Evolutionary conservation across 2,888 invertebrate genomes (phyloP), one percentile per base, ranked within the genome.

Genomic region (Dorcus parallelipipedus): DNA sequence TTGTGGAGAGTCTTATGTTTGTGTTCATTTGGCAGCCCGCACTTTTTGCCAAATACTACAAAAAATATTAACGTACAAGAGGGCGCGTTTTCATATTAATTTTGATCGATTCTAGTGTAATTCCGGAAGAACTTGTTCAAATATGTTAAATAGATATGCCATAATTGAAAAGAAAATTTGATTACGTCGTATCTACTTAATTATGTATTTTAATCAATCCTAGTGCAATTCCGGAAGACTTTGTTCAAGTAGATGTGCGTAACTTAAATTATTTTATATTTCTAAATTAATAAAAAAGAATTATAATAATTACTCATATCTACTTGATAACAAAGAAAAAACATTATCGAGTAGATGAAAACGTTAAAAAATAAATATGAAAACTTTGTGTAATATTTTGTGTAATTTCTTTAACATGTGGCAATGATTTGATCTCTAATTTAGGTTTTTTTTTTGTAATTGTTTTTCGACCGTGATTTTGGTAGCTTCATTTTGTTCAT

Each of bases 401-500:
- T 58, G 52, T 57, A 57, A 53, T 62, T 58, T 53, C 56, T 57
- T 48, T 52, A 71, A 73, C 71, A 74, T 72, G 76, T 76, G 76
- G 77, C 77, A 77, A 77, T 77, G 74, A 70, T 73, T 76, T 77
- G 76, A 76, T 76, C 76, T 76, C 76, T 74, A 68, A 72, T 72
- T 65, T 69, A 67, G 67, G 64, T 63, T 66, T 61, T 57, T 49
- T 54, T 59, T 52, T 53, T 51, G n/a, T n/a, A 20, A 47, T 59
- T 51, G 26, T 54, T 51, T 49, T 56, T 56, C 20, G 52, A 56
- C 52, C 26, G 39, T 58, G 58, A 65, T 67, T 70, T 69, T 67
- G 69, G 69, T 71, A 72, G 70, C 71, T 70, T 68, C 67, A 67
- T 68, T 68, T 68, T 66, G 61, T 64, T 67, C 66, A 59, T 64